Base-by-base conservation (phyloP, 2,797 vertebrate genomes). In the Adelosebastes latens region DNA sequence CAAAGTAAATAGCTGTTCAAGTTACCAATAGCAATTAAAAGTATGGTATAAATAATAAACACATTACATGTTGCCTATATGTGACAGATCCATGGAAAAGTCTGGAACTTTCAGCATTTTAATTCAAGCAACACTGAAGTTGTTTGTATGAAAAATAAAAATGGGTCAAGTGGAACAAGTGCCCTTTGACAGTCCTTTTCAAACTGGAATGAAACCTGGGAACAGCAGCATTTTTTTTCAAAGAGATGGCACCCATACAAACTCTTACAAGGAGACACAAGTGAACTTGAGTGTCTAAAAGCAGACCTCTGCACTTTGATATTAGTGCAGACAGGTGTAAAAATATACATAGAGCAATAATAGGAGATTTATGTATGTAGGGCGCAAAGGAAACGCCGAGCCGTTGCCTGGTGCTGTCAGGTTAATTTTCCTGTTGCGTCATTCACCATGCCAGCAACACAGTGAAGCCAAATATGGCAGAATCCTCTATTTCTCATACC, bases 331-430 rank as follows among this genome's bases (percentile, higher is more conserved):
- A 89, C 92, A 93, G 92, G 94, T 94, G 93, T 93, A 95, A 93
- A 95, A 95, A 95, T 95, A 96, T 75, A 92, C 83, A 92, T 86
- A 68, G 81, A 80, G 91, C 82, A 83, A 86, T 93, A 93, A 93
- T 85, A 91, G 90, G 84, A 87, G 92, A 94, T 95, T 94, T 95
- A 93, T 96, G 94, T 92, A 95, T 95, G 94, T 95, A 90, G 94
- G 95, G 91, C 92, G 87, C 92, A 85, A 93, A 92, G 89, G 93
- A 90, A 88, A 91, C 53, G 90, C 89, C 56, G 72, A 88, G 90
- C 90, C 77, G 86, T 77, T 83, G 90, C 87, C 91, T 91, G 87
- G 49, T 92, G 93, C 93, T 94, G 96, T 96, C 96, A 95, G 89
- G 85, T 93, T 93, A 66, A 82, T 86, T 95, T 95, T 92, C 88